These are phyloP conservation scores for Drosophila prosaltans DNA, from an alignment of 1,140 invertebrate species.

Conservation along the genomic window DNA sequence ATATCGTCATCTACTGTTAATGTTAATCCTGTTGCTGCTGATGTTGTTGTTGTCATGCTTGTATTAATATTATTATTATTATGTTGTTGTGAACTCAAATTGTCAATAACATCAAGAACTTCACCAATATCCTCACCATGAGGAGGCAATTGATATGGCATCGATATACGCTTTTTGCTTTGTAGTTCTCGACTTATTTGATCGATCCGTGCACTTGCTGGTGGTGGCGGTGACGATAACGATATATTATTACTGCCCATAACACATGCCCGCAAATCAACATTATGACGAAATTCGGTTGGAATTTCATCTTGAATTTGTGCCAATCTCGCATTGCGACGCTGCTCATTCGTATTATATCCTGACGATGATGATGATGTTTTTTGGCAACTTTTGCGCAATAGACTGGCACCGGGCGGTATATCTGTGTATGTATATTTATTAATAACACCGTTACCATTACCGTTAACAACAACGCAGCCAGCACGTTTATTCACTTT, in stretches of 20 bases:
- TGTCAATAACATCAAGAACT: slow-evolving; percentile 63
- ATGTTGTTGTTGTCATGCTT: slow-evolving; percentile 6
- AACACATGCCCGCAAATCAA: slow-evolving; percentile 76
- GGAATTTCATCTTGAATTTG: slow-evolving; percentile 58
- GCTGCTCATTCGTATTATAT: slow-evolving; percentile 17
- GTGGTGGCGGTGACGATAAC: slow-evolving; percentile 16
- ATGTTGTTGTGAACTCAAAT: slow-evolving; percentile 10
- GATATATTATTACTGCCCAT: slow-evolving; percentile 81
- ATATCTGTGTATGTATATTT: slow-evolving; percentile 42
- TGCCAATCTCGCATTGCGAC: slow-evolving; percentile 20
- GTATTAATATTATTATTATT: not conserved
- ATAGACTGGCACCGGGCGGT: slow-evolving; percentile 70
- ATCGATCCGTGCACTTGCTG: slow-evolving; percentile 47
- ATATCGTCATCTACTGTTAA: not conserved
- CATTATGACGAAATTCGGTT: slow-evolving; percentile 64
- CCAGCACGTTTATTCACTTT: slow-evolving; percentile 5
- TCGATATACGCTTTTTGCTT: slow-evolving; percentile 42
- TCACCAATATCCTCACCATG: slow-evolving; percentile 36
- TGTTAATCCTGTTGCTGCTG: slow-evolving; percentile 11
- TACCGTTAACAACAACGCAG: not conserved
- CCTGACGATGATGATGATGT: slow-evolving; percentile 17
- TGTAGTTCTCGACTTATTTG: slow-evolving; percentile 71
- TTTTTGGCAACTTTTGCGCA: slow-evolving; percentile 61
- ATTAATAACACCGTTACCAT: slow-evolving; percentile 11
- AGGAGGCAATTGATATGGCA: slow-evolving; percentile 18